Evolutionary conservation across 2,113 vertebrate species (phyloP), one percentile per base, ranked within the genome.

Genomic region (Aspidoscelis tigris): DNA sequence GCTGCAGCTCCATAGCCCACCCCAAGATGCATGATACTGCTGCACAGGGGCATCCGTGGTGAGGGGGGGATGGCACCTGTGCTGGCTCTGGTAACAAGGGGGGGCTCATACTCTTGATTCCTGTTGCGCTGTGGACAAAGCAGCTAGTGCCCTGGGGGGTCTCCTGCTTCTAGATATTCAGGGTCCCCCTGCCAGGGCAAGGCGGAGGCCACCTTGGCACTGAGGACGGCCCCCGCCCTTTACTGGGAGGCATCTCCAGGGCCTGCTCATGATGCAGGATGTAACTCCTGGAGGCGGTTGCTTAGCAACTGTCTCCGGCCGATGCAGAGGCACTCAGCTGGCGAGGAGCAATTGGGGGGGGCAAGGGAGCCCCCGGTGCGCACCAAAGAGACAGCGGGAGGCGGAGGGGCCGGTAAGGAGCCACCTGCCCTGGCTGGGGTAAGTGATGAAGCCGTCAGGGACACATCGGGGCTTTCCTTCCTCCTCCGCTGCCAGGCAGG

Each of bases 251-350:
- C 79, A 33, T 65, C 41, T 26, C 39, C 20, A 10, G 71, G 71
- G 72, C 91, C 91, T 90, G 94, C 88, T 93, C 87, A 85, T 88
- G 90, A 95, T 93, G 88, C 90, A 87, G 92, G 87, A 85, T 87
- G 92, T 81, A 90, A 91, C 86, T 91, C 91, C 94, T 91, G 90
- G 91, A 96, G 94, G 89, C 90, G 80, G 96, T 96, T 96, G 95
- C 96, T 90, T 94, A 95, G 96, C 95, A 96, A 96, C 95, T 82
- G 88, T 86, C 88, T 91, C 86, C 87, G 88, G 90, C 81, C 72
- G 87, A 76, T 88, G 91, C 87, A 87, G 92, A 90, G 92, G 92
- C 89, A 55, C 72, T 41, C 75, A 81, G 84, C 82, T 88, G 76
- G 68, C 80, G 89, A 86, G 82, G 44, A 81, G 53, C 2, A 14